These are phyloP conservation scores for Diarsia dahlii DNA, from an alignment of 2,888 invertebrate species.

Conservation along the genomic window DNA sequence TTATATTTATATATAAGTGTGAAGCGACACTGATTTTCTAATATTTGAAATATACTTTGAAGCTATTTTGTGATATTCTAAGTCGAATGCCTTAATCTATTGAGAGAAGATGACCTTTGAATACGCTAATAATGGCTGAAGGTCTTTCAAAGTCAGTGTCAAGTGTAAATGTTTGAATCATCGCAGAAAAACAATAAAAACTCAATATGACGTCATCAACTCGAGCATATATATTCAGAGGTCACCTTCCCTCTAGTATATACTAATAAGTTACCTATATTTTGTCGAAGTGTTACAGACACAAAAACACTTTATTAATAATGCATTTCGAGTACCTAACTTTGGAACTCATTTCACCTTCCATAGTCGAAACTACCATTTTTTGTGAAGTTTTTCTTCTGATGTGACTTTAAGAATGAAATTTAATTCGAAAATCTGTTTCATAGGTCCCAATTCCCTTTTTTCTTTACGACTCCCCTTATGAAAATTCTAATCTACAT, in stretches of 20 bases:
- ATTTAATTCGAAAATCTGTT: slow-evolving; percentile 72
- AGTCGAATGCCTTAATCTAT: slow-evolving; percentile 82
- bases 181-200: background rate
- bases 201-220: slow-evolving; percentile 5
- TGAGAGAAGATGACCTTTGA: slow-evolving; percentile 71
- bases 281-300: slow-evolving; percentile 82
- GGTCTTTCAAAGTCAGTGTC: slow-evolving; percentile 11
- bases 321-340: slow-evolving; percentile 64
- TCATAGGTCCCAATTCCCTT: slow-evolving; percentile 83
- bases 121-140: slow-evolving; percentile 5
- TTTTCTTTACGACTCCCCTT: slow-evolving; percentile 64
- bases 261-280: slow-evolving; percentile 76
- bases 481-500: slow-evolving; percentile 53
- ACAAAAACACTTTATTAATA: slow-evolving; percentile 77
- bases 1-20: slow-evolving; percentile 81
- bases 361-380: slow-evolving; percentile 57
- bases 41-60: slow-evolving; percentile 86
- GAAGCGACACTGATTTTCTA: slow-evolving; percentile 88
- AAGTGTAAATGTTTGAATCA: slow-evolving; percentile 32
- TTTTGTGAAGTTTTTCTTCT: slow-evolving; percentile 2
- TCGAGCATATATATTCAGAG: slow-evolving; percentile 54
- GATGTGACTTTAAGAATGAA: slow-evolving; percentile 32
- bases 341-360: slow-evolving; percentile 69
- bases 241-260: slow-evolving; percentile 70
- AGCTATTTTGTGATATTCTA: slow-evolving; percentile 88